phyloP scores from a whole-genome alignment of 2,888 invertebrate genomes.

The Nomada hirtipes region DNA sequence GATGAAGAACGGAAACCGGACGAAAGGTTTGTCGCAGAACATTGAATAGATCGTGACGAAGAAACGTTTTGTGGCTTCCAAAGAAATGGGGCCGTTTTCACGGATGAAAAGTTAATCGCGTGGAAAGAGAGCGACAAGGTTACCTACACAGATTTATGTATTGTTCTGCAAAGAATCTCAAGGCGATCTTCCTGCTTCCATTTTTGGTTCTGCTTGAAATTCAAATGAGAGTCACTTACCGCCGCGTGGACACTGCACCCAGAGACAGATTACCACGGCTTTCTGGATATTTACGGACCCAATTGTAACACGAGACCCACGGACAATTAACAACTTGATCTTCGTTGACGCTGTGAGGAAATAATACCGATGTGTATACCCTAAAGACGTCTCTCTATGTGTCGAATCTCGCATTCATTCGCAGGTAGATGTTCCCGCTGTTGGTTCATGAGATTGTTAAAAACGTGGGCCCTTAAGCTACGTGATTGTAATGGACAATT shows the following conservation, averaged over 20 bases:
- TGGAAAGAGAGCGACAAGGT: not conserved
- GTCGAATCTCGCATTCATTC: not conserved
- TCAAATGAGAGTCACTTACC: slow-evolving; percentile 13
- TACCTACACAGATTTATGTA: not conserved
- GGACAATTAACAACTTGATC: slow-evolving; percentile 28
- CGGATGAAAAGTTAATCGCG: not conserved
- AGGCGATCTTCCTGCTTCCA: slow-evolving; percentile 9
- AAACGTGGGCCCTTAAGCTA: not conserved
- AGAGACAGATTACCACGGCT: not conserved
- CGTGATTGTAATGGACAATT: not conserved
- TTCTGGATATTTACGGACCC: not conserved
- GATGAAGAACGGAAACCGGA: not conserved
- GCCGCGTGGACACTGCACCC: not conserved
- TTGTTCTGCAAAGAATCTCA: slow-evolving; percentile 1
- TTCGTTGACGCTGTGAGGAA: slow-evolving; percentile 24
- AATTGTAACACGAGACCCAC: slow-evolving; percentile 41
- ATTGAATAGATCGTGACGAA: not conserved
- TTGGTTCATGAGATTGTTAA: no score
- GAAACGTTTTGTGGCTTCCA: not conserved
- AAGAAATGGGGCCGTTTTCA: not conserved
- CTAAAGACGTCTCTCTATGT: not conserved
- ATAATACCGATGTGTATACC: no score
- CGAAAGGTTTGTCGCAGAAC: not conserved
- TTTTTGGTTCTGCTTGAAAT: slow-evolving; percentile 23
- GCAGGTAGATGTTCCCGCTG: no score